Percentiles rank a stretch among this genome's conserved stretches.
Conservation (phyloP, 2,113 vertebrate genomes). For the Apaloderma vittatum region DNA sequence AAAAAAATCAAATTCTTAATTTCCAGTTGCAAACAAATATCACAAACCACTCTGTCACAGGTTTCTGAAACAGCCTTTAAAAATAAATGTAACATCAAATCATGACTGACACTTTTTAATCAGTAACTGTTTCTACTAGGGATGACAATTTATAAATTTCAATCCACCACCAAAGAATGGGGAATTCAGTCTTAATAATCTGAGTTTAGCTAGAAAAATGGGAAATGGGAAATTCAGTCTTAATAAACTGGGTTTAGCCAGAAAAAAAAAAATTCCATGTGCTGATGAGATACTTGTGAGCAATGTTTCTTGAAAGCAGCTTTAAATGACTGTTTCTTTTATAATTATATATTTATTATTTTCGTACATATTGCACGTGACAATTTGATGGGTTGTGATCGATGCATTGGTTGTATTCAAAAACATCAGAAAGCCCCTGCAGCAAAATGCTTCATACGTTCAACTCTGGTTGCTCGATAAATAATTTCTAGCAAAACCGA, state of each 20-base stretch:
- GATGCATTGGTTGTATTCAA: neutral
- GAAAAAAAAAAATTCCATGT: neutral
- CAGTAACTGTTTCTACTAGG: neutral
- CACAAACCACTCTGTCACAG: neutral
- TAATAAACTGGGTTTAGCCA: neutral
- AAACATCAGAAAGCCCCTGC: neutral
- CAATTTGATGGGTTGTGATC: neutral
- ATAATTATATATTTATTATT: too few species aligned
- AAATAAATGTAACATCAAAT: neutral
- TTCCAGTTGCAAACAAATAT: neutral
- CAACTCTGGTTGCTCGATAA: neutral
- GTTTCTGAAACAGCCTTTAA: neutral
- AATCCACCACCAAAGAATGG: neutral
- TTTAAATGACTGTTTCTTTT: neutral
- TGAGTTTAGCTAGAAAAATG: neutral
- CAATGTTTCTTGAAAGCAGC: neutral
- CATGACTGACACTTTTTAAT: neutral
- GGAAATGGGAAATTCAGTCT: neutral
- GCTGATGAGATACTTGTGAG: neutral
- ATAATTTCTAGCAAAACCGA: neutral
- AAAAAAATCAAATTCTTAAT: neutral
- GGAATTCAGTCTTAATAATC: neutral
- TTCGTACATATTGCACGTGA: too few species aligned
- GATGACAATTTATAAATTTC: neutral
- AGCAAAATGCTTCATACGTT: neutral